These are phyloP conservation scores for Moxostoma hubbsi DNA, from an alignment of 2,797 vertebrate species.

Conservation along the genomic window DNA sequence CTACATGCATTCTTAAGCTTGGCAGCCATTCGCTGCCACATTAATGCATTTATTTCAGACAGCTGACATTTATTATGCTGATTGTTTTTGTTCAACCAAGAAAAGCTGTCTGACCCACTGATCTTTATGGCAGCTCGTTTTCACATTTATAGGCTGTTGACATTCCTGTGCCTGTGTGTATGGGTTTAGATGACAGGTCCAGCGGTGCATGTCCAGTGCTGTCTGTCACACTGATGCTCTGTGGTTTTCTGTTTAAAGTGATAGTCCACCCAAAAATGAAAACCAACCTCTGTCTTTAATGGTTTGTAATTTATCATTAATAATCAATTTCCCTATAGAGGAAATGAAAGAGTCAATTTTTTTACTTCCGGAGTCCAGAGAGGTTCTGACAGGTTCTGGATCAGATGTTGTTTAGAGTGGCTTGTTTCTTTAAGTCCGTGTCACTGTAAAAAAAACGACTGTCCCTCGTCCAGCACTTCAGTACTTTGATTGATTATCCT, in stretches of 20 bases:
- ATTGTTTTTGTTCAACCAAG: conserved; percentile 29
- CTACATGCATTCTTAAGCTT: neutral
- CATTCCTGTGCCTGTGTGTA: neutral
- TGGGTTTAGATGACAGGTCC: conserved; percentile 26
- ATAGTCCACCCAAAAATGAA: too few species aligned
- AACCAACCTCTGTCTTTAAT: too few species aligned
- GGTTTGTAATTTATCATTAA: too few species aligned
- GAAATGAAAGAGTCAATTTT: too few species aligned
- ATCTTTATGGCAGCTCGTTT: conserved; percentile 4
- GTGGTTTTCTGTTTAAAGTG: conserved; percentile 7
- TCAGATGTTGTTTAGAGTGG: neutral
- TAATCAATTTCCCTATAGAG: too few species aligned
- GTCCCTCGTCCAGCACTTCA: too few species aligned
- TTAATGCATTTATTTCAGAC: conserved; percentile 23
- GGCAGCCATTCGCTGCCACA: conserved; percentile 7
- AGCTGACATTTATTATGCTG: conserved; percentile 56
- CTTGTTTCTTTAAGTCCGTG: neutral
- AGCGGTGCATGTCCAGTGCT: conserved; percentile 32
- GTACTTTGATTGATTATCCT: too few species aligned
- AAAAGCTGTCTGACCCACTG: neutral
- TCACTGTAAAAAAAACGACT: neutral
- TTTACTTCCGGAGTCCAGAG: neutral
- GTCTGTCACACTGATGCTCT: conserved; percentile 38
- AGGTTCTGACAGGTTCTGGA: neutral
- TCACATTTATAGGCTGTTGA: conserved; percentile 14